Evolutionary conservation across 1,140 invertebrate genomes (phyloP).

Genomic region (Dendroctonus ponderosae): DNA sequence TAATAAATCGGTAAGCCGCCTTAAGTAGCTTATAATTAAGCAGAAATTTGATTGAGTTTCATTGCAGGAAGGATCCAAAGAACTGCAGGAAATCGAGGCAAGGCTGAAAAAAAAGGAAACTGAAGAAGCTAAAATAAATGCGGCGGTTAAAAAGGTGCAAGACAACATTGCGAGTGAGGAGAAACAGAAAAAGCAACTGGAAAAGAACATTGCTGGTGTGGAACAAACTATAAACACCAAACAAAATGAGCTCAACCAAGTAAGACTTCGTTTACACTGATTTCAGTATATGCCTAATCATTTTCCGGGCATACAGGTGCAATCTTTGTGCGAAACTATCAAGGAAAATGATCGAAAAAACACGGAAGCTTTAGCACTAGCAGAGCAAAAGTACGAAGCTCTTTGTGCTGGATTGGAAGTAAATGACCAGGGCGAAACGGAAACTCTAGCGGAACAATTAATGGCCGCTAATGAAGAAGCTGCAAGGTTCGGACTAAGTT

Average conservation of each 20-base stretch:
- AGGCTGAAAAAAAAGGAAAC: constrained; percentile 67
- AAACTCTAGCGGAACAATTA: constrained; percentile 87
- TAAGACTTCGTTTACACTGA: background rate
- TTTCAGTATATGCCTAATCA: background rate
- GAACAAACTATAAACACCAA: constrained; percentile 64
- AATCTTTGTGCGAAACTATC: constrained; percentile 68
- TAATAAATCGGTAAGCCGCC: constrained; percentile 58
- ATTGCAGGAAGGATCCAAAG: constrained; percentile 64
- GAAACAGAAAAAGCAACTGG: constrained; percentile 68
- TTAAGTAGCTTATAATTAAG: background rate
- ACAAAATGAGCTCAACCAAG: constrained; percentile 65
- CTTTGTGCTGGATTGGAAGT: constrained; percentile 78
- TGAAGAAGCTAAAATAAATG: constrained; percentile 64
- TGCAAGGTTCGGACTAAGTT: constrained; percentile 45
- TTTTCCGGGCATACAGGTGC: constrained; percentile 40
- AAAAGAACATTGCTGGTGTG: constrained; percentile 72
- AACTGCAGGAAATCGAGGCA: constrained; percentile 65
- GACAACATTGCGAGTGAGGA: constrained; percentile 70
- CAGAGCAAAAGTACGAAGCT: constrained; percentile 80
- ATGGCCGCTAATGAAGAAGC: constrained; percentile 76
- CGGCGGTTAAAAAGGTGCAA: constrained; percentile 66
- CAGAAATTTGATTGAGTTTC: constrained; percentile 3
- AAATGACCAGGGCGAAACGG: constrained; percentile 75
- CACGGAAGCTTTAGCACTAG: constrained; percentile 65
- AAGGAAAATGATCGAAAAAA: constrained; percentile 68